These are phyloP conservation scores for Hypsibius dujardini DNA, from an alignment of 1,140 invertebrate genomes.

Conservation along the genomic window DNA sequence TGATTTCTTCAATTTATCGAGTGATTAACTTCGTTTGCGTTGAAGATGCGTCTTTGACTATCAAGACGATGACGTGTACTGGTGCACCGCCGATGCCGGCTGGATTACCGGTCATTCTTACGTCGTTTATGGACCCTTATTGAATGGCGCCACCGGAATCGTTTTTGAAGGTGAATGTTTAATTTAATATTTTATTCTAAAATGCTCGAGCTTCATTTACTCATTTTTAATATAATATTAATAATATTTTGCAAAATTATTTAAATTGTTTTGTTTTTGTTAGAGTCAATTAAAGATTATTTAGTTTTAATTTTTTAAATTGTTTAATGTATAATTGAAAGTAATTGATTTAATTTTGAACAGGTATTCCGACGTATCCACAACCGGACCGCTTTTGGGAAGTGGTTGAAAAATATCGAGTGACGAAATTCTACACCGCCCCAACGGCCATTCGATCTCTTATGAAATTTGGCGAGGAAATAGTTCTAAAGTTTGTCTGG, in stretches of 20 bases:
- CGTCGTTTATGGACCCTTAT: constrained; percentile 78
- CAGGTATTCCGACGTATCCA: constrained; percentile 73
- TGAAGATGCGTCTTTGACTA: constrained; percentile 82
- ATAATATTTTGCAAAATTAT: neutral
- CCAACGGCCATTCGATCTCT: constrained; percentile 88
- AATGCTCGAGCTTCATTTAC: too few species aligned
- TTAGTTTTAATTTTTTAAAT: too few species aligned
- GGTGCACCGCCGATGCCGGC: constrained; percentile 97
- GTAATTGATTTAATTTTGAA: too few species aligned
- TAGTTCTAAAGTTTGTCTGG: constrained; percentile 37
- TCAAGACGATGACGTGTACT: constrained; percentile 71
- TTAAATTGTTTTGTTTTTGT: constrained; percentile 53
- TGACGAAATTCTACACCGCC: constrained; percentile 91
- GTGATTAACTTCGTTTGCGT: constrained; percentile 30
- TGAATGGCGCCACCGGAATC: constrained; percentile 77
- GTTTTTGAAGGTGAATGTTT: constrained; percentile 2
- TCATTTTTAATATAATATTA: neutral
- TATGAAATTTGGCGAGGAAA: constrained; percentile 58
- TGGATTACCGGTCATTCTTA: constrained; percentile 97
- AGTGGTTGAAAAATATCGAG: constrained; percentile 79
- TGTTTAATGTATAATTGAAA: too few species aligned
- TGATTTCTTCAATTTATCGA: neutral
- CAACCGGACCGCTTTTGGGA: constrained; percentile 64
- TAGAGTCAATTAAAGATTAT: too few species aligned
- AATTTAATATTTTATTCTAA: too few species aligned